Conservation (phyloP, 2,888 invertebrate species). For the Pachymerium ferrugineum region DNA sequence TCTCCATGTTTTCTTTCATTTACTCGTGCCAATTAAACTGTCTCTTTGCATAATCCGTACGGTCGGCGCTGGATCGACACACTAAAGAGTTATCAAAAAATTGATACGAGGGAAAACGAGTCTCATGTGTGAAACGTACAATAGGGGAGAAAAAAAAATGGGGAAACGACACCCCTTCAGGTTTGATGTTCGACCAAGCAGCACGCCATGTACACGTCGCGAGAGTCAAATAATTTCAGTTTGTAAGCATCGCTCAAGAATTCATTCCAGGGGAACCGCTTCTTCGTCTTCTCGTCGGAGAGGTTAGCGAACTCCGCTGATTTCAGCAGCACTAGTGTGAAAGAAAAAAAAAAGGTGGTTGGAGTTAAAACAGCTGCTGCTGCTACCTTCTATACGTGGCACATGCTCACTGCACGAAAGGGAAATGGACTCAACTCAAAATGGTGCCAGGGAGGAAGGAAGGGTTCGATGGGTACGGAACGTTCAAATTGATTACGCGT, state of each 20-base stretch:
- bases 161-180: not conserved
- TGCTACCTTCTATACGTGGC: not conserved
- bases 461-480: not conserved
- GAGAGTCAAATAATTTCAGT: not conserved
- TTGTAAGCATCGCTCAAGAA: not conserved
- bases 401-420: not conserved
- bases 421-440: conserved; percentile 3
- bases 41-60: not conserved
- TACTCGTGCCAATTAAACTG: not conserved
- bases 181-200: conserved; percentile 7
- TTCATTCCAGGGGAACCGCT: not conserved
- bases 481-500: not conserved
- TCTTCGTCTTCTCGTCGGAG: not conserved
- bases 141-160: not conserved
- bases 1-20: conserved; percentile 4
- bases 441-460: not conserved
- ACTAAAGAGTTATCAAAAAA: too few relatives aligned
- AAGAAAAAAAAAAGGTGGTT: not conserved
- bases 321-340: not conserved
- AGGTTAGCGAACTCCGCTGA: not conserved
- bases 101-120: not conserved
- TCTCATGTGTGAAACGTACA: not conserved
- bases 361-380: conserved; percentile 11
- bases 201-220: not conserved
- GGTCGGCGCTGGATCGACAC: too few relatives aligned